Base-by-base conservation (phyloP, 2,888 invertebrate species). In the Drosophila neonasuta region DNA sequence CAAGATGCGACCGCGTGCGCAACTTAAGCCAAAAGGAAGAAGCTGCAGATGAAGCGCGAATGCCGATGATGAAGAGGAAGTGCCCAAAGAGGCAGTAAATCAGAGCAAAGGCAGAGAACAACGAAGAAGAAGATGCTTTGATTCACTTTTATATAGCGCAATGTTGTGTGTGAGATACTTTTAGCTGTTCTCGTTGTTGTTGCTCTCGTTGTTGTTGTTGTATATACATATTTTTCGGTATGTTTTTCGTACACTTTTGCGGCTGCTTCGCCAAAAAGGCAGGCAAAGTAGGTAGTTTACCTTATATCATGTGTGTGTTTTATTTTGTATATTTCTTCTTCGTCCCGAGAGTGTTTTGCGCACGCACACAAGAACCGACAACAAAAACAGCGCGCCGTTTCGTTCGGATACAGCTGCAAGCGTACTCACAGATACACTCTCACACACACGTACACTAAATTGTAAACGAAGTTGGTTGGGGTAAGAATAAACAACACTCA, bases 211-310 rank as follows among this genome's bases (percentile, higher is more conserved):
- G 34, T 51, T 56, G 15, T 57, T 57, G 58, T 60, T 65, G 50
- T 58, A 54, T 56, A 65, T 54, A 42, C 4, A 42, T 24, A 24
- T 46, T 59, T 69, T 81, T 81, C 65, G 82, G 77, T 69, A 79
- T 71, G 51, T 86, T 85, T 85, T 82, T 84, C 86, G 71, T 81
- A 81, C 86, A 85, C 83, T 81, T 86, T 71, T 80, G 80, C 86
- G 84, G 72, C 86, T 78, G 84, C 72, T 81, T 78, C 68, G 56
- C 64, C 65, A 66, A 68, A 60, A 60, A 77, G 66, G 49, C 80
- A 77, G 83, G 80, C 80, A 85, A 87, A 84, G 80, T 87, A 82
- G 86, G 80, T 82, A 85, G 80, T 86, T 87, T 87, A 80, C 84
- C 84, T 83, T 80, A 72, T 57, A 36, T 32, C 11, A 24, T 24